Base-by-base conservation (phyloP, 37 sponge, comb jelly and placozoan species). In the Cliona cf. orientalis region DNA sequence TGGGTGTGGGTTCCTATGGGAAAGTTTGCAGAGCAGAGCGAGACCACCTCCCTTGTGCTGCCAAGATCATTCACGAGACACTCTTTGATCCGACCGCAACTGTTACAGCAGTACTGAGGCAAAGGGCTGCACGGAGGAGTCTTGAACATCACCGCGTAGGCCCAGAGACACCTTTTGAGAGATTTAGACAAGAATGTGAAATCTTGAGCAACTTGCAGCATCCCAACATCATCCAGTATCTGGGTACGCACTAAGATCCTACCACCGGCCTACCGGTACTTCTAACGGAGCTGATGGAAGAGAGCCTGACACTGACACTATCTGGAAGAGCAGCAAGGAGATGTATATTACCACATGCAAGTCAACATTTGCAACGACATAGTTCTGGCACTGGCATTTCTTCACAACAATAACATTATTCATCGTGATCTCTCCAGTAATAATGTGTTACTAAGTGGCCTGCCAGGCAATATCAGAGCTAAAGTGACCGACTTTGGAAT, bases 401-500 rank as follows among this genome's bases (percentile, higher is more conserved):
- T 83, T 25, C 84, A 74, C 40, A 42, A 23, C 4, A 83, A 74
- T 43, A 57, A 40, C 5, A 73, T 83, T 3, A 44, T 83, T 35
- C 75, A 83, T 65, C 45, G 84, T 0, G 74, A 83, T 33, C 74
- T 83, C 46, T 74, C 84, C 5, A 74, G 84, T 46, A 85, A 85
- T 46, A 85, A 85, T 68, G 78, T 85, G 37, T 62, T 85, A 7
- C 1, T 85, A n/a, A 17, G 26, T 9, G n/a, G n/a, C n/a, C n/a
- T n/a, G n/a, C n/a, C n/a, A n/a, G 78, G 65, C 22, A 46, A 63
- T 31, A 43, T 22, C 28, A 66, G 62, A 42, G 85, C 71, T 0
- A 85, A 85, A 65, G 41, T 85, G 25, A 69, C 85, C 19, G 85
- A 85, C 45, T 72, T 85, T 66, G 76, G 85, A 58, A 72, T 85